phyloP scores from a whole-genome alignment of 64 coral and sea anemone genomes.

The Platygyra sinensis region DNA sequence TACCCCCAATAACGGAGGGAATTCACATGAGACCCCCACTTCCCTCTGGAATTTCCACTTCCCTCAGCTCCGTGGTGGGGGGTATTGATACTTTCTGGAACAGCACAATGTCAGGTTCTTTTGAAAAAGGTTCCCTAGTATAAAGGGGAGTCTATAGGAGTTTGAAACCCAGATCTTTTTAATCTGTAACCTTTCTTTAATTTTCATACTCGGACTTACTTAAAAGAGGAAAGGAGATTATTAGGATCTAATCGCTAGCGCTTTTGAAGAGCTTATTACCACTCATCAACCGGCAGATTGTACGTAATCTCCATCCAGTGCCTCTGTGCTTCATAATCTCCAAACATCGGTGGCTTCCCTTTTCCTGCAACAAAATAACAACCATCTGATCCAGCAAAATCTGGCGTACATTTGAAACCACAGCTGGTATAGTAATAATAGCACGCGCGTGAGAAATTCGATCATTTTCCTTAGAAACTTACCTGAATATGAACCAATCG shows the following conservation, averaged over 20 bases:
- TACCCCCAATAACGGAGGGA: too few relatives aligned
- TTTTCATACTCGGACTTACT: too few relatives aligned
- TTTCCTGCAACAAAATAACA: conserved; percentile 58
- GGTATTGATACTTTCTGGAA: too few relatives aligned
- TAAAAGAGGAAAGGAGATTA: neutral
- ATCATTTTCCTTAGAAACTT: neutral
- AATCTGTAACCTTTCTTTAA: too few relatives aligned
- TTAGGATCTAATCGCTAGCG: neutral
- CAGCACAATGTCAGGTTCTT: too few relatives aligned
- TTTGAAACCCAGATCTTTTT: too few relatives aligned
- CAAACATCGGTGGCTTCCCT: conserved; percentile 93
- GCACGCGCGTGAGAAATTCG: neutral
- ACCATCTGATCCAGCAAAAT: neutral
- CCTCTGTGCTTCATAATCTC: conserved; percentile 98
- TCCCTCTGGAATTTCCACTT: too few relatives aligned
- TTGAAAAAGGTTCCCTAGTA: too few relatives aligned
- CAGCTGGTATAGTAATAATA: too few relatives aligned
- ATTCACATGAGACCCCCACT: too few relatives aligned
- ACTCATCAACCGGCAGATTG: conserved; percentile 89
- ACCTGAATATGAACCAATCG: conserved; percentile 93
- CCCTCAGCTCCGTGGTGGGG: too few relatives aligned
- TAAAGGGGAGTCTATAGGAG: too few relatives aligned
- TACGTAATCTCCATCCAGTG: conserved; percentile 98
- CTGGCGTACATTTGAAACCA: neutral
- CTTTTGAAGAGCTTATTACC: conserved; percentile 59